Conservation (phyloP, 2,113 vertebrate genomes). For the Gasterosteus nipponicus region DNA sequence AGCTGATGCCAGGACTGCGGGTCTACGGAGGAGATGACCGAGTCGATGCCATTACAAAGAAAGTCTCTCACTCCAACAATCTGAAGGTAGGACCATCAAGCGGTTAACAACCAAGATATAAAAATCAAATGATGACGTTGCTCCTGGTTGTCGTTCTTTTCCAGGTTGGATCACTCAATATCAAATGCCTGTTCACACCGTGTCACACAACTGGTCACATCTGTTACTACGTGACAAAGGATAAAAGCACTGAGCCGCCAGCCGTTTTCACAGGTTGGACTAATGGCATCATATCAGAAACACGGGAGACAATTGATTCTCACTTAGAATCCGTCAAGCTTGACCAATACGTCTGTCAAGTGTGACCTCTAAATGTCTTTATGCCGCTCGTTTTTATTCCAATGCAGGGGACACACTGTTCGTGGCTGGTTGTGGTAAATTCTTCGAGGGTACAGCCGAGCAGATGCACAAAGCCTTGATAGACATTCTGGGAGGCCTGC, state of each 20-base stretch:
- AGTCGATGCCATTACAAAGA: constrained; percentile 90
- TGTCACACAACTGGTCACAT: constrained; percentile 98
- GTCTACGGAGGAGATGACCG: constrained; percentile 93
- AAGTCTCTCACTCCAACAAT: constrained; percentile 87
- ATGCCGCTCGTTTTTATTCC: background rate
- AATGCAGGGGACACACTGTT: constrained; percentile 93
- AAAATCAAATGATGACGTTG: background rate
- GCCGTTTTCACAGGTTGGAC: constrained; percentile 90
- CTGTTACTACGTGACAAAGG: constrained; percentile 95
- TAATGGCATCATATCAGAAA: background rate
- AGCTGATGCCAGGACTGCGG: constrained; percentile 86
- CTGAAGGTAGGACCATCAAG: constrained; percentile 84
- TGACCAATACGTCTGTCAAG: background rate
- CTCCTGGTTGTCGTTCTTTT: constrained; percentile 14
- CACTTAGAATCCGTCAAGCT: background rate
- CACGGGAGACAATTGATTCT: background rate
- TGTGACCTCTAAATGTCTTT: background rate
- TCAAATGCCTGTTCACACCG: constrained; percentile 94
- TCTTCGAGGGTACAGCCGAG: constrained; percentile 95
- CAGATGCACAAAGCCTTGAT: constrained; percentile 96
- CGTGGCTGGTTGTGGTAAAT: constrained; percentile 95
- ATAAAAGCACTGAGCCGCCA: constrained; percentile 87
- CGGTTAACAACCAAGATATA: background rate
- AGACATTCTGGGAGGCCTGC: constrained; percentile 88
- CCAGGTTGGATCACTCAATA: constrained; percentile 91